Evolutionary conservation across 2,797 vertebrate genomes (phyloP), one percentile per base, ranked within the genome.

Genomic region (Emys orbicularis): DNA sequence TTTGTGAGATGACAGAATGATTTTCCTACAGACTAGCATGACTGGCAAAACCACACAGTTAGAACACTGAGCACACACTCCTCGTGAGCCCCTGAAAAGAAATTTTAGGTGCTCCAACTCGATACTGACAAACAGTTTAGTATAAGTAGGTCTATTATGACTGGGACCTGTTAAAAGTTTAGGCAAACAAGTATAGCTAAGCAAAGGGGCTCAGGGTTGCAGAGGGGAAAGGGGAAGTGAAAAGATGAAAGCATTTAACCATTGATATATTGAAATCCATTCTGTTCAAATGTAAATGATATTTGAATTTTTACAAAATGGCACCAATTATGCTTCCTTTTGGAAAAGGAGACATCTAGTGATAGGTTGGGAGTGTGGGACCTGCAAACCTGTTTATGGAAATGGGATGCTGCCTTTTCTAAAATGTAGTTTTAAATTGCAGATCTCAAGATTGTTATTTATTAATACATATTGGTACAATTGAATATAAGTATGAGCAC

Each of bases 241-340:
- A 84, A 80, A 86, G 2, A n/a, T 6, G 47, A 34, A 81, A 44
- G 34, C 79, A 85, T 1, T 52, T 21, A 72, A 92, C 74, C 0
- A 44, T 27, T 31, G 81, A 81, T 25, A 88, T 8, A 27, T 12
- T 52, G 85, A 86, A 91, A 96, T 59, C 34, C 37, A 31, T 81
- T 54, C 50, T 4, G 0, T 82, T 65, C 53, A 59, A 54, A 56
- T 12, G 19, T 13, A 81, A 85, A 1, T 0, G 18, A 1, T 0
- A 5, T 8, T 52, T 1, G 41, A 5, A 44, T 8, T 81, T 16
- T 16, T 59, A 79, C 21, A 27, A 5, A 57, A 84, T 8, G 2
- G 25, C 18, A 10, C 0, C 29, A 54, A 54, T 31, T 31, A 85
- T 44, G 19, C 16, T 31, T 84, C 41, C 31, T 6, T 27, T 5